Conservation (phyloP, 1,140 invertebrate species). For the Formica exsecta region DNA sequence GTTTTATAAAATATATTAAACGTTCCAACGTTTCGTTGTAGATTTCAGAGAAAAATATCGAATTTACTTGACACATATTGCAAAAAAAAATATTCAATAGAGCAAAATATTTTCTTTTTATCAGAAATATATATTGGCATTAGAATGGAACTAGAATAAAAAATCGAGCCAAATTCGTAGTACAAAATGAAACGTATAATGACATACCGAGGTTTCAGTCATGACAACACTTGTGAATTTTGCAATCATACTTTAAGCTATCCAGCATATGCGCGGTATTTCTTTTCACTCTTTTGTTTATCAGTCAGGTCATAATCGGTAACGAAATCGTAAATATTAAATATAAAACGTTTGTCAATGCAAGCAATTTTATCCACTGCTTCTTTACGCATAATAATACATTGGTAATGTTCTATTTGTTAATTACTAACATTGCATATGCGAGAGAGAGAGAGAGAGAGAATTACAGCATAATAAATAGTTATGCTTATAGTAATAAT, state of each 20-base stretch:
- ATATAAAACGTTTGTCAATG: background rate
- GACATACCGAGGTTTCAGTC: background rate
- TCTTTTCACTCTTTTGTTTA: conserved; percentile 7
- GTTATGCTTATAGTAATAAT: conserved; percentile 37
- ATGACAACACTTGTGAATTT: conserved; percentile 22
- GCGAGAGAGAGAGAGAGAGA: too few relatives aligned
- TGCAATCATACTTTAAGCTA: conserved; percentile 46
- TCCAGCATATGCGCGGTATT: background rate
- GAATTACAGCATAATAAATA: background rate
- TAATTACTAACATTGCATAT: conserved; percentile 29
- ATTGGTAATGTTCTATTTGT: conserved; percentile 6
- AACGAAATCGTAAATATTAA: conserved; percentile 31
- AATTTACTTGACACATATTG: background rate
- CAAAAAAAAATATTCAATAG: conserved; percentile 8
- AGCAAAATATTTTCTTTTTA: background rate
- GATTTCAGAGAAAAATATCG: conserved; percentile 16
- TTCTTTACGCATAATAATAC: conserved; percentile 28
- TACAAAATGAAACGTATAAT: conserved; percentile 11
- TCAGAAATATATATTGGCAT: background rate
- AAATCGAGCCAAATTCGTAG: conserved; percentile 15
- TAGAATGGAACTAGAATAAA: background rate
- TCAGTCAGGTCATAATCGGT: background rate
- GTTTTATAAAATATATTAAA: conserved; percentile 48
- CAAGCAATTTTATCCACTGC: conserved; percentile 12
- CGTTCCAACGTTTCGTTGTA: background rate